A percentile compares a stretch with the other conserved stretches of the same genome.
Evolutionary conservation across 2,888 invertebrate genomes (phyloP).

Genomic region (Hirtodrosophila alboralis): DNA sequence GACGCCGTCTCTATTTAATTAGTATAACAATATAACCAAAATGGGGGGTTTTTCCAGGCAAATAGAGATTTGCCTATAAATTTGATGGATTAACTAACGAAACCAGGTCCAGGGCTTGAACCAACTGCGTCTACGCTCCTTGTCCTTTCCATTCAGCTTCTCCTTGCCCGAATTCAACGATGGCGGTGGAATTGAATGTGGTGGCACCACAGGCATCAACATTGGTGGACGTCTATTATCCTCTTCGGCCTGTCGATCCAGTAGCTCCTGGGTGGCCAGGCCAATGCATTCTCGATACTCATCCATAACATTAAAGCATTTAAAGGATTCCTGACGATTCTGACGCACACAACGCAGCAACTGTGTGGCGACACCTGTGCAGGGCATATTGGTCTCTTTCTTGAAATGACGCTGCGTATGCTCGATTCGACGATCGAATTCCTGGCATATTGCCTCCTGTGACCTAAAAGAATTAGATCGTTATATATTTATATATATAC

Average conservation of each 20-base stretch:
- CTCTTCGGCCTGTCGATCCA: constrained; percentile 37
- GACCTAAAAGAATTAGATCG: too few relatives aligned
- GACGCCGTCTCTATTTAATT: constrained; percentile 44
- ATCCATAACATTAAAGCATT: constrained; percentile 56
- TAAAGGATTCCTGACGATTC: constrained; percentile 33
- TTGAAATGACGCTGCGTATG: constrained; percentile 30
- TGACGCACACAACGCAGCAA: constrained; percentile 42
- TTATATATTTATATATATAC: too few relatives aligned
- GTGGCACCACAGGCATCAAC: constrained; percentile 5
- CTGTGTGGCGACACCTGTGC: constrained; percentile 26
- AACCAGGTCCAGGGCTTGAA: constrained; percentile 62
- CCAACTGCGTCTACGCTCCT: constrained; percentile 36
- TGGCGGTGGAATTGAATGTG: neutral
- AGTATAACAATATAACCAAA: constrained; percentile 34
- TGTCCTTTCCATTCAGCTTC: neutral
- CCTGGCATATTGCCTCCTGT: constrained; percentile 46
- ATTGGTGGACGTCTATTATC: neutral
- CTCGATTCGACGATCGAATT: constrained; percentile 52
- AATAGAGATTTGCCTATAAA: constrained; percentile 24
- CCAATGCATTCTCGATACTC: constrained; percentile 47
- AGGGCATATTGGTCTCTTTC: constrained; percentile 24
- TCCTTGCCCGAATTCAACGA: neutral
- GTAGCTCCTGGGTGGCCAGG: constrained; percentile 39
- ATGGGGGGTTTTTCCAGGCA: constrained; percentile 13
- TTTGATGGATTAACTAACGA: constrained; percentile 27